Percentiles rank a stretch among this genome's conserved stretches.
Conservation (phyloP, 1,140 invertebrate species). For the Samia ricini region DNA sequence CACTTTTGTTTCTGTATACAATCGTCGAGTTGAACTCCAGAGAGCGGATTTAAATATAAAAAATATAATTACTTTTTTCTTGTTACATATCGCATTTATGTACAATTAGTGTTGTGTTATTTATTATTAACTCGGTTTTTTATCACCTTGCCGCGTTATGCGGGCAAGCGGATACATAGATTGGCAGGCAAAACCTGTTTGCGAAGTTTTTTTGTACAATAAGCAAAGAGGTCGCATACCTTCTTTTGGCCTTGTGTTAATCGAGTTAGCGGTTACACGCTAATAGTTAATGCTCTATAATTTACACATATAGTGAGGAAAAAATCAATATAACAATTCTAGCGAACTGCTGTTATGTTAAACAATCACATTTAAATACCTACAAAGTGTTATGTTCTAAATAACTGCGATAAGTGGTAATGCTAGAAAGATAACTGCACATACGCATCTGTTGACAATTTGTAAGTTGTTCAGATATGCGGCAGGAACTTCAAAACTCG, state of each 20-base stretch:
- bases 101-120: slow-evolving; percentile 24
- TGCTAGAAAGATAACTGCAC: slow-evolving; percentile 21
- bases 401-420: slow-evolving; percentile 31
- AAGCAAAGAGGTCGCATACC: slow-evolving; percentile 66
- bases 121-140: slow-evolving; percentile 28
- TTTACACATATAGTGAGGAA: slow-evolving; percentile 49
- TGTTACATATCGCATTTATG: slow-evolving; percentile 28
- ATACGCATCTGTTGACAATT: slow-evolving; percentile 4
- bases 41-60: slow-evolving; percentile 10
- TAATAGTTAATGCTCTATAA: slow-evolving; percentile 55
- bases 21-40: neutral
- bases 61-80: slow-evolving; percentile 35
- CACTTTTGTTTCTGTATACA: neutral
- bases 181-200: slow-evolving; percentile 47
- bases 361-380: slow-evolving; percentile 28
- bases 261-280: slow-evolving; percentile 57
- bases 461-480: slow-evolving; percentile 7
- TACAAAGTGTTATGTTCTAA: slow-evolving; percentile 37
- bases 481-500: slow-evolving; percentile 19
- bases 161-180: slow-evolving; percentile 43
- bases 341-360: slow-evolving; percentile 17
- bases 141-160: slow-evolving; percentile 28
- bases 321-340: slow-evolving; percentile 24
- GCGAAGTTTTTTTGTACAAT: slow-evolving; percentile 46
- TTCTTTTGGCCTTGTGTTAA: slow-evolving; percentile 66